A percentile compares a stretch with the other conserved stretches of the same genome.
These are phyloP conservation scores for Agonopterix subpropinquella DNA, from an alignment of 2,888 invertebrate species.

Conservation along the genomic window DNA sequence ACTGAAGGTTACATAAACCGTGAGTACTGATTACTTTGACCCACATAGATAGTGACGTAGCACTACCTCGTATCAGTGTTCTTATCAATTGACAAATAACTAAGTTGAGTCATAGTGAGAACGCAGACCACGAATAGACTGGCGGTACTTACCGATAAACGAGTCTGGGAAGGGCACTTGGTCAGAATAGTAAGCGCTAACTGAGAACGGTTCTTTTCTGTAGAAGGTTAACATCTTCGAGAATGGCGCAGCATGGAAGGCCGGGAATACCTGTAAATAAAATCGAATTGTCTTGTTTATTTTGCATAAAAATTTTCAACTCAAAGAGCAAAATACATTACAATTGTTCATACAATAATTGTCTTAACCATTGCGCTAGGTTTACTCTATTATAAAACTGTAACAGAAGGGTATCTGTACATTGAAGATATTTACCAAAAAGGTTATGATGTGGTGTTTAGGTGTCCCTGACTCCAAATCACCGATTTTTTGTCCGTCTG, in stretches of 20 bases:
- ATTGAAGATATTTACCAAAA: no score
- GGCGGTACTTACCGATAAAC: slow-evolving; percentile 81
- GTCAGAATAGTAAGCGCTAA: slow-evolving; percentile 89
- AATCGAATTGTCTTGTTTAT: background rate
- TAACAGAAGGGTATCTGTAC: no score
- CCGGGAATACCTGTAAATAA: slow-evolving; percentile 81
- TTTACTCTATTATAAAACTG: no score
- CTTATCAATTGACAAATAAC: slow-evolving; percentile 1
- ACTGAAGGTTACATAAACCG: no score
- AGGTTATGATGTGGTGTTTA: no score
- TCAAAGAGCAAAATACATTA: no score
- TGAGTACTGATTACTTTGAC: background rate
- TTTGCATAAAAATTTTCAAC: no score
- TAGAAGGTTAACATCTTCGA: slow-evolving; percentile 96
- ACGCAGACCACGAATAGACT: no score
- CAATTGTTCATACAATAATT: no score
- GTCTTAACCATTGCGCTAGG: no score
- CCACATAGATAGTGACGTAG: background rate
- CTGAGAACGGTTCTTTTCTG: slow-evolving; percentile 89
- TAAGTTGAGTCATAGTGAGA: background rate
- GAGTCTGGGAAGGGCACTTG: slow-evolving; percentile 84
- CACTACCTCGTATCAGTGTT: background rate
- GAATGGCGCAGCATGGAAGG: slow-evolving; percentile 93
- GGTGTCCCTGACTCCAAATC: no score
- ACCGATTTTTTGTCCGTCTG: no score